phyloP scores from a whole-genome alignment of 2,113 vertebrate genomes.

The Sebastes fasciatus region DNA sequence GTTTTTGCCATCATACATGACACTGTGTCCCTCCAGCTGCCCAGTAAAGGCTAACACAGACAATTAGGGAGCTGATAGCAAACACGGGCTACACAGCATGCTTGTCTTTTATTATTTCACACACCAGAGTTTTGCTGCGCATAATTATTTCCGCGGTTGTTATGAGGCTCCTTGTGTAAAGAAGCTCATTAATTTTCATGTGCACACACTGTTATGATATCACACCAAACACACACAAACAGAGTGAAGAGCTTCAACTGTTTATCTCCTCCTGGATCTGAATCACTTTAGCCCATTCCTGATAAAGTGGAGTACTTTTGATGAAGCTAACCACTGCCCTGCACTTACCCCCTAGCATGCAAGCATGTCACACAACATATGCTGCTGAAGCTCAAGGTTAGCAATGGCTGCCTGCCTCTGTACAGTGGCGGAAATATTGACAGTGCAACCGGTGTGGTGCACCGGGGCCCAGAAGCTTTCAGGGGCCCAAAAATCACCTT shows the following conservation, averaged over 20 bases:
- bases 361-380: slow-evolving; percentile 2
- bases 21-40: slow-evolving; percentile 38
- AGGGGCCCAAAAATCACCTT: too few relatives aligned
- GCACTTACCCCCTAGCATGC: neutral
- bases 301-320: neutral
- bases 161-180: slow-evolving; percentile 8
- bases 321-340: neutral
- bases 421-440: too few relatives aligned
- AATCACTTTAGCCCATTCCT: neutral
- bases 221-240: neutral
- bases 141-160: slow-evolving; percentile 26
- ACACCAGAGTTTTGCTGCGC: slow-evolving; percentile 25
- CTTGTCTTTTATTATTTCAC: slow-evolving; percentile 24
- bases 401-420: neutral
- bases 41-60: slow-evolving; percentile 3
- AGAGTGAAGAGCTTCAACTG: neutral
- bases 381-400: neutral
- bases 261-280: neutral
- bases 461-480: too few relatives aligned
- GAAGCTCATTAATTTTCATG: slow-evolving; percentile 24
- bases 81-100: neutral
- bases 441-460: too few relatives aligned
- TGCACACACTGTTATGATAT: neutral
- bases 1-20: slow-evolving; percentile 45
- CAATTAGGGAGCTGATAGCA: slow-evolving; percentile 35